Percentiles rank a stretch among this genome's conserved stretches.
These are phyloP conservation scores for Drosophila novamexicana DNA, from an alignment of 1,140 invertebrate genomes.

Conservation along the genomic window DNA sequence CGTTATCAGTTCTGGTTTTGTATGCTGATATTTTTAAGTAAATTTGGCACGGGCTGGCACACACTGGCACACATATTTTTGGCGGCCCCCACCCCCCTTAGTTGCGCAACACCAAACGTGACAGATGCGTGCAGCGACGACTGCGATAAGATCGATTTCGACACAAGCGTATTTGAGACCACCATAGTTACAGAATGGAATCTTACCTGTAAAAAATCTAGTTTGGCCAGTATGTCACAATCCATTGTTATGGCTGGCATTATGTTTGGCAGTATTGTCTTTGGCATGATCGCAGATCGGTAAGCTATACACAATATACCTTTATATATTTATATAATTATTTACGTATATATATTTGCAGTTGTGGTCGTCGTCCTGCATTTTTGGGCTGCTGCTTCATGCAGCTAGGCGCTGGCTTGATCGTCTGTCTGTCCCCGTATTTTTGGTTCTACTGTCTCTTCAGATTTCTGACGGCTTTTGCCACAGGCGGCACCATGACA, in stretches of 20 bases:
- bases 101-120: conserved; percentile 81
- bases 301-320: conserved; percentile 66
- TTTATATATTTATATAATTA: background rate
- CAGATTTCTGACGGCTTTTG: conserved; percentile 89
- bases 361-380: conserved; percentile 89
- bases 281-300: conserved; percentile 91
- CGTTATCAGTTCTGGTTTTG: conserved; percentile 90
- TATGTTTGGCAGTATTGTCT: conserved; percentile 89
- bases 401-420: conserved; percentile 87
- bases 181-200: conserved; percentile 91
- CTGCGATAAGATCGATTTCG: conserved; percentile 87
- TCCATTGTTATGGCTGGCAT: conserved; percentile 91
- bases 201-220: conserved; percentile 88
- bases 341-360: conserved; percentile 64
- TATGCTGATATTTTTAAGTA: conserved; percentile 87
- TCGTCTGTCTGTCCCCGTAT: conserved; percentile 88
- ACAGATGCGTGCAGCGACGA: conserved; percentile 84
- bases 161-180: conserved; percentile 88
- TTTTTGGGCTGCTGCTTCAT: conserved; percentile 88
- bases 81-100: conserved; percentile 86
- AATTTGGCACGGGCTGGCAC: conserved; percentile 90
- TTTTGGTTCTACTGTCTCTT: conserved; percentile 89
- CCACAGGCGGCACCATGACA: conserved; percentile 91
- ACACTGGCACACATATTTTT: conserved; percentile 88
- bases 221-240: conserved; percentile 89